These are phyloP conservation scores for Drosophila funebris DNA, from an alignment of 1,140 invertebrate genomes.

Conservation along the genomic window DNA sequence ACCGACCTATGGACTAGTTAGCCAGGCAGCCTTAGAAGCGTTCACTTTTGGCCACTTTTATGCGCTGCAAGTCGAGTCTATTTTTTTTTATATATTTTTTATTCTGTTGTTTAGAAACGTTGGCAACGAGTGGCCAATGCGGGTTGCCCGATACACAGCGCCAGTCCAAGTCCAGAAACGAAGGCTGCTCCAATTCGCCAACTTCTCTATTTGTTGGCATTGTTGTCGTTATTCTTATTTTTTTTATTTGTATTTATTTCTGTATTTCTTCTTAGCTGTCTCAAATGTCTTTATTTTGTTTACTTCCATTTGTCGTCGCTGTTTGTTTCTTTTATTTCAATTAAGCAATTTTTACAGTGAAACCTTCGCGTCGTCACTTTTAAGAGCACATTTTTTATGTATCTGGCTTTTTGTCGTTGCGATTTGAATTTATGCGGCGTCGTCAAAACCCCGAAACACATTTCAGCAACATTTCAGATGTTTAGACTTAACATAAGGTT, in stretches of 20 bases:
- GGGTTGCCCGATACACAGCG: not conserved
- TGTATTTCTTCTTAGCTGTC: conserved; percentile 7
- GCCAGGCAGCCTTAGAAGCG: conserved; percentile 43
- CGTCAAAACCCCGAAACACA: conserved; percentile 10
- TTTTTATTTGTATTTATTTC: conserved; percentile 5
- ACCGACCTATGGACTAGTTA: conserved; percentile 37
- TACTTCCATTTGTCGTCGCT: conserved; percentile 36
- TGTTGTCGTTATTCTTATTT: not conserved
- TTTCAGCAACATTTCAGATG: not conserved
- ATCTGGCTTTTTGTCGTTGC: conserved; percentile 14
- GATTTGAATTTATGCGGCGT: conserved; percentile 36
- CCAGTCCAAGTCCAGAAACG: conserved; percentile 18
- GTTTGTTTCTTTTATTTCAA: conserved; percentile 32
- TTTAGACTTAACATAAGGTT: not conserved
- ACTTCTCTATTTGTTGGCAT: conserved; percentile 6
- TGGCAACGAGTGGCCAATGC: not conserved
- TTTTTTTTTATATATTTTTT: conserved; percentile 69
- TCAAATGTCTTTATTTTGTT: conserved; percentile 57
- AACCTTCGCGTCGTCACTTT: conserved; percentile 30
- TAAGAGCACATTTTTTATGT: conserved; percentile 10
- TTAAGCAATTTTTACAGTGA: conserved; percentile 39
- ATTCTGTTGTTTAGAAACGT: conserved; percentile 23
- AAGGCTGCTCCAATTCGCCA: conserved; percentile 30
- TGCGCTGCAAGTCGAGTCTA: conserved; percentile 57
- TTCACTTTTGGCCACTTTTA: conserved; percentile 54